phyloP scores from a whole-genome alignment of 2,113 vertebrate genomes.

The Periophthalmus modestus region DNA sequence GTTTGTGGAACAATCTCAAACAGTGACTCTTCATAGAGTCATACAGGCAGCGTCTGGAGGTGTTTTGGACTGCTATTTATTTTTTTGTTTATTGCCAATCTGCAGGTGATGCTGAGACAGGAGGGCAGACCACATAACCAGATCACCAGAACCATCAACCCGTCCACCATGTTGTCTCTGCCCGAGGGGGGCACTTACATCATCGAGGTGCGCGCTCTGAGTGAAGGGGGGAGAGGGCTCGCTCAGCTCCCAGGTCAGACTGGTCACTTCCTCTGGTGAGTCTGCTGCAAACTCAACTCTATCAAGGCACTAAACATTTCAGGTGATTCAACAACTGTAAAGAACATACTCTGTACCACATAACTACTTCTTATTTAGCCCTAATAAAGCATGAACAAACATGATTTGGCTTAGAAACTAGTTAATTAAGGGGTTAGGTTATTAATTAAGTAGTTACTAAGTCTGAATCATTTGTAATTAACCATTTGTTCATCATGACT shows the following conservation, averaged over 20 bases:
- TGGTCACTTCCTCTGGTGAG: conserved; percentile 91
- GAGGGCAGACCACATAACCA: conserved; percentile 89
- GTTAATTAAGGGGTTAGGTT: too few relatives aligned
- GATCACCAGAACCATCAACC: conserved; percentile 91
- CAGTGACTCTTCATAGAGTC: too few relatives aligned
- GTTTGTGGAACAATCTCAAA: too few relatives aligned
- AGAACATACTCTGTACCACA: background rate
- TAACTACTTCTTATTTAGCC: too few relatives aligned
- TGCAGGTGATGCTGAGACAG: conserved; percentile 89
- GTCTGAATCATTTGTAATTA: too few relatives aligned
- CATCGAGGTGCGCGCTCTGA: conserved; percentile 89
- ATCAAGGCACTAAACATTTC: background rate
- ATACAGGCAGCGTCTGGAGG: too few relatives aligned
- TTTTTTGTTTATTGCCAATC: background rate
- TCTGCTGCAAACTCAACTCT: background rate
- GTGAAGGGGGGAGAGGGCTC: conserved; percentile 93
- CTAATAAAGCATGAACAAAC: too few relatives aligned
- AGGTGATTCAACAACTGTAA: background rate
- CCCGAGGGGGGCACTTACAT: conserved; percentile 91
- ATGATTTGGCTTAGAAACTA: too few relatives aligned
- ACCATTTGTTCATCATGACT: too few relatives aligned
- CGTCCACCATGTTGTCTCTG: conserved; percentile 87
- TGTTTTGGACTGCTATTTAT: background rate
- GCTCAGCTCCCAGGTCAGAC: conserved; percentile 86
- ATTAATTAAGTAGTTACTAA: too few relatives aligned